These are phyloP conservation scores for Porites lutea DNA, from an alignment of 64 coral and sea anemone genomes.

Conservation along the genomic window DNA sequence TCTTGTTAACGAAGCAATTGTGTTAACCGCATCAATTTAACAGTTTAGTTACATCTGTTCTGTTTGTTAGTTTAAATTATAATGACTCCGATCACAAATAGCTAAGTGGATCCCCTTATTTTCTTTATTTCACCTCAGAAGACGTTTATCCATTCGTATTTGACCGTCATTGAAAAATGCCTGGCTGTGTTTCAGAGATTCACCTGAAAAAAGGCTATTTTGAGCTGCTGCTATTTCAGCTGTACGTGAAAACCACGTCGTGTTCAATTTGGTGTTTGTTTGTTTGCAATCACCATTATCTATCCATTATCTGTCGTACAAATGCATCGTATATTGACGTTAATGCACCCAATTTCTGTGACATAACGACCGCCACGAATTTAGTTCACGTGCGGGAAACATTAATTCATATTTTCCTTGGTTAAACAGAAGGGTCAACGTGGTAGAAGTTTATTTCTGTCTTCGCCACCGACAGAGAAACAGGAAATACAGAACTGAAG, in stretches of 20 bases:
- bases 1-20: neutral
- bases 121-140: neutral
- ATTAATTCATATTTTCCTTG: neutral
- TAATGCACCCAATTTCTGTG: neutral
- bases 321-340: neutral
- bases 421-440: neutral
- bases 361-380: neutral
- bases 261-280: neutral
- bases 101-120: no score
- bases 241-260: neutral
- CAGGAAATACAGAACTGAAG: neutral
- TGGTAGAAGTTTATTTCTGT: no score
- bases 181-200: neutral
- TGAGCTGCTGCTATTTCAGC: no score
- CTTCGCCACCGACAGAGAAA: neutral
- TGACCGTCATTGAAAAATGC: neutral
- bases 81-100: neutral
- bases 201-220: neutral
- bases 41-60: conserved; percentile 1
- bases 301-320: conserved; percentile 16
- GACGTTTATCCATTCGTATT: no score
- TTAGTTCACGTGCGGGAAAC: neutral
- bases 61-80: conserved; percentile 14
- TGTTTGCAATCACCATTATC: conserved; percentile 25
- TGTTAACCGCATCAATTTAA: neutral